These are phyloP conservation scores for Porites rus DNA, from an alignment of 92 coral and sea anemone species.

Conservation along the genomic window DNA sequence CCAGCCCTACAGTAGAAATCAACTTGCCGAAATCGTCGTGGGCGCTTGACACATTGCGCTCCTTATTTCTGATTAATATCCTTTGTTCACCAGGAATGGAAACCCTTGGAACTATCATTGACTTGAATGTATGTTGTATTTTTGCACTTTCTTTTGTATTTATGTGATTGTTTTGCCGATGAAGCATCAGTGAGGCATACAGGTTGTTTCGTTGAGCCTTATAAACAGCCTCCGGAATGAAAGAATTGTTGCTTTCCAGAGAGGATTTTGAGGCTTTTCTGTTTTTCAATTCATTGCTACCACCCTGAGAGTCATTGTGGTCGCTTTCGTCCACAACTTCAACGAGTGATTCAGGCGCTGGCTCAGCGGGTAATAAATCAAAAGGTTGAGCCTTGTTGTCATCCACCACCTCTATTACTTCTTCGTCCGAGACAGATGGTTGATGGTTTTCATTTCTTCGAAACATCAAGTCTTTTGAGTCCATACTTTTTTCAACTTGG, in stretches of 20 bases:
- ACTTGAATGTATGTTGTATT: neutral
- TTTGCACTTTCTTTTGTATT: neutral
- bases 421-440: neutral
- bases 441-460: conserved; percentile 11
- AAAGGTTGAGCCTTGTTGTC: conserved; percentile 3
- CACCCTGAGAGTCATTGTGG: neutral
- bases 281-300: neutral
- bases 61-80: neutral
- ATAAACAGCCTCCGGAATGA: neutral
- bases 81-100: conserved; percentile 12
- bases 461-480: neutral
- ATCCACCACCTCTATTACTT: conserved; percentile 26
- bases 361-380: neutral
- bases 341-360: conserved; percentile 39
- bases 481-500: neutral
- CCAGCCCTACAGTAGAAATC: neutral
- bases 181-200: neutral
- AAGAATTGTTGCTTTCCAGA: neutral
- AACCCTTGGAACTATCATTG: conserved; percentile 14
- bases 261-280: neutral
- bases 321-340: conserved; percentile 28
- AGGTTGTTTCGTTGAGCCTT: neutral
- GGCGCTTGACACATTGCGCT: neutral
- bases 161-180: neutral
- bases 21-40: neutral